These are phyloP conservation scores for Pelobates fuscus DNA, from an alignment of 2,113 vertebrate species.

Conservation along the genomic window DNA sequence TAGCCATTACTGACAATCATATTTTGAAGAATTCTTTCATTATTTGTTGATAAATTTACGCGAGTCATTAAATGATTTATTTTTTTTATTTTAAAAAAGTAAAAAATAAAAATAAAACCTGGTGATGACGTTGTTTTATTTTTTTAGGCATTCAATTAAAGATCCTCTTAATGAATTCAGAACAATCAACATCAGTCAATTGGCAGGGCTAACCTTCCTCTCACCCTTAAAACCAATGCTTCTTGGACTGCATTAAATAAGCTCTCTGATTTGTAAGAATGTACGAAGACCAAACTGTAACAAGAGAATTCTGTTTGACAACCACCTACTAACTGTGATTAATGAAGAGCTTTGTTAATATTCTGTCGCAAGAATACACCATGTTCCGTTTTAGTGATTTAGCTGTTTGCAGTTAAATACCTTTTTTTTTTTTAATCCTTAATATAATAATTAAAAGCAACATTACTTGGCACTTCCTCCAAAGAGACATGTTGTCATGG, in stretches of 20 bases:
- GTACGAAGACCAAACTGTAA: neutral
- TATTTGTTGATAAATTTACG: too few relatives aligned
- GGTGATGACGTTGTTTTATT: too few relatives aligned
- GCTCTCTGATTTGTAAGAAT: neutral
- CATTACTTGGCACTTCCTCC: neutral
- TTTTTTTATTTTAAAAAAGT: too few relatives aligned
- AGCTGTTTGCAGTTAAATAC: neutral
- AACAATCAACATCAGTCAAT: neutral
- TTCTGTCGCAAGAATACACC: neutral
- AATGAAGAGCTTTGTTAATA: neutral
- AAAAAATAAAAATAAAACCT: too few relatives aligned
- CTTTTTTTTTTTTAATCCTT: neutral
- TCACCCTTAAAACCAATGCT: neutral
- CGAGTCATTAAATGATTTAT: too few relatives aligned
- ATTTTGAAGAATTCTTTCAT: too few relatives aligned
- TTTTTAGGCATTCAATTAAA: neutral
- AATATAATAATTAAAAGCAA: neutral
- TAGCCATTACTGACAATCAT: too few relatives aligned
- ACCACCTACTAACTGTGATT: neutral
- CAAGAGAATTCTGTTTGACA: neutral
- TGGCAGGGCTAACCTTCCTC: neutral
- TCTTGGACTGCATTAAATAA: constrained; percentile 2
- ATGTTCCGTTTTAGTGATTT: neutral
- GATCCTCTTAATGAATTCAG: neutral
- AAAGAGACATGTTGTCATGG: neutral